Evolutionary conservation across 2,797 vertebrate genomes (phyloP).

Genomic region (Tamandua tetradactyla): DNA sequence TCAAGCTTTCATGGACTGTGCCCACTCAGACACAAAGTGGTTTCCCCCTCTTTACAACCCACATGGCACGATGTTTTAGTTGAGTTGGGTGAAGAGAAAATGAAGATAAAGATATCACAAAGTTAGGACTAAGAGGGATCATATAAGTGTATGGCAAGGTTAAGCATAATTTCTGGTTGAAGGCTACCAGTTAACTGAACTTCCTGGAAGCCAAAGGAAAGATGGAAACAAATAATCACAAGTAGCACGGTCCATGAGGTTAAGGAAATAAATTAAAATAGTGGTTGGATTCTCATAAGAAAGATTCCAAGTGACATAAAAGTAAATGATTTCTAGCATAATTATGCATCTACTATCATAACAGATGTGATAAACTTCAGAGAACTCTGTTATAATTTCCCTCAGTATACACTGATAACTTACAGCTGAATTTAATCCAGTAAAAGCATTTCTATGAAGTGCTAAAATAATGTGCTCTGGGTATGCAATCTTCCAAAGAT

Average conservation of each 20-base stretch:
- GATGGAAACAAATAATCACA: constrained; percentile 33
- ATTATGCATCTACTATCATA: constrained; percentile 18
- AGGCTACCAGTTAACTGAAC: constrained; percentile 12
- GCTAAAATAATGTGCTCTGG: neutral
- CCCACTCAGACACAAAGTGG: neutral
- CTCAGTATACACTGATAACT: neutral
- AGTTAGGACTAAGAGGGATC: neutral
- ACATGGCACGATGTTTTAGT: neutral
- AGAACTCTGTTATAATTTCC: neutral
- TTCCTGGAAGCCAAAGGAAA: constrained; percentile 52
- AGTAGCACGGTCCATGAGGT: neutral
- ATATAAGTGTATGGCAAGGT: neutral
- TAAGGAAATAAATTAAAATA: constrained; percentile 15
- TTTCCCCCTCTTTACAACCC: neutral
- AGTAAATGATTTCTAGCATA: neutral
- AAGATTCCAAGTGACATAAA: neutral
- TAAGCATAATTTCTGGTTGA: neutral
- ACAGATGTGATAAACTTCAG: neutral
- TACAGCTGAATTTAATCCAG: neutral
- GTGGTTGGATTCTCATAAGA: constrained; percentile 9
- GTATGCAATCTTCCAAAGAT: neutral
- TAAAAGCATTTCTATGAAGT: constrained; percentile 30
- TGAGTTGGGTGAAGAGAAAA: constrained; percentile 27
- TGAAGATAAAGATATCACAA: neutral
- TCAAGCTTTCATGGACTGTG: neutral